Evolutionary conservation across 2,113 vertebrate genomes (phyloP), one percentile per base, ranked within the genome.

Genomic region (Cnemophilus loriae): DNA sequence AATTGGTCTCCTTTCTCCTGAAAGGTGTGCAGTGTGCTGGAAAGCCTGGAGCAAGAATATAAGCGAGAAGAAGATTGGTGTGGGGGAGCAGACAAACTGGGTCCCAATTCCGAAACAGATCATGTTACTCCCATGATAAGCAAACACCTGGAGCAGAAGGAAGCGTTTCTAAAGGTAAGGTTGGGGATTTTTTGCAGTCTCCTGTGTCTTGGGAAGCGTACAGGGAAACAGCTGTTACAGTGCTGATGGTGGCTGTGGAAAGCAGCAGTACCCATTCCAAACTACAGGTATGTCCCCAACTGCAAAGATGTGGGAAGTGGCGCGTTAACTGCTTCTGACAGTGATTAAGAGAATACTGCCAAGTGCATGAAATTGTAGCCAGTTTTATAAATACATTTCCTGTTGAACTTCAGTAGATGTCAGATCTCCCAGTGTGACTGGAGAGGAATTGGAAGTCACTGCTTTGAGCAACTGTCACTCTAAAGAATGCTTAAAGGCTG

Each of bases 41-140:
- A 99, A 96, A 99, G 99, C 97, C 97, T 99, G 94, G 99, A 99
- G 89, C 99, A 99, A 95, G 99, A 99, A 91, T 99, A 99, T 69
- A 99, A 99, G 94, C 96, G 99, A 74, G 99, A 99, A 80, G 99
- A 99, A 97, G 99, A 99, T 97, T 99, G 99, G 99, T 99, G 99
- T 59, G 99, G 99, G 4, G 99, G 99, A 73, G 99, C 99, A 1
- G 99, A 99, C 97, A 99, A 99, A 87, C 98, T 99, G 81, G 99
- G 99, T 69, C 99, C 99, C 84, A 99, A 99, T 92, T 99, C 99
- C 14, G 99, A 99, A 97, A 99, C 99, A 0, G 99, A 99, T 92
- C 99, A 99, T 0, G 99, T 99, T 86, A 99, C 98, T 23, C 99
- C 99, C 28, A 99, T 99, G 99, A 99, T 99, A 97, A 99, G 99